phyloP scores from a whole-genome alignment of 2,888 invertebrate species.

The Ornithoptera alexandrae region DNA sequence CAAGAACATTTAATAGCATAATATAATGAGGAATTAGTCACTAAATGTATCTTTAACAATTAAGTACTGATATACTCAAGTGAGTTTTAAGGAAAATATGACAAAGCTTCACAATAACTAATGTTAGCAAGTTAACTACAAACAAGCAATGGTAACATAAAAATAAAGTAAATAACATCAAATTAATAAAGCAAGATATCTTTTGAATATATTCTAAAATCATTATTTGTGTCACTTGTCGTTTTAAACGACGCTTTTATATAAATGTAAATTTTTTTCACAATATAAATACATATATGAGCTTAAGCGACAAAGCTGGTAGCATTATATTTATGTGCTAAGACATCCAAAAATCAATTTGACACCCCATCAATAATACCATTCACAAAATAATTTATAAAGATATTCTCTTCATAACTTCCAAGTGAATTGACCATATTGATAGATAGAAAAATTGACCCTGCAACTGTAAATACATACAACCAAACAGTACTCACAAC shows the following conservation, averaged over 20 bases:
- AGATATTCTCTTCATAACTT: constrained; percentile 18
- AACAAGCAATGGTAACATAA: constrained; percentile 16
- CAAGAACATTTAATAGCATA: constrained; percentile 47
- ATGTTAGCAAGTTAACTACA: constrained; percentile 16
- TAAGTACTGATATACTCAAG: constrained; percentile 10
- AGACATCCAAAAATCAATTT: constrained; percentile 70
- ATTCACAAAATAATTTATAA: constrained; percentile 9
- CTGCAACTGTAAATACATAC: constrained; percentile 65
- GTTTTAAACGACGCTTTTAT: neutral
- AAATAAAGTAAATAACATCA: neutral
- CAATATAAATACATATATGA: neutral
- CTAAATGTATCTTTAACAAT: constrained; percentile 34
- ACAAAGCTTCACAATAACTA: constrained; percentile 7
- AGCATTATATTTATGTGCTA: constrained; percentile 55
- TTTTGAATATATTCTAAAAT: neutral
- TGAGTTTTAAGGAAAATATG: neutral
- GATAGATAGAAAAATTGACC: constrained; percentile 74
- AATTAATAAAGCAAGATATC: neutral
- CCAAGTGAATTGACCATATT: constrained; percentile 38
- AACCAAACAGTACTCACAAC: constrained; percentile 67
- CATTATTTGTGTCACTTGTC: neutral
- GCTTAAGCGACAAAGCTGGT: constrained; percentile 1
- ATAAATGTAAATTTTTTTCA: neutral
- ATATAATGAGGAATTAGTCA: constrained; percentile 46
- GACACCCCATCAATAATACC: constrained; percentile 65